These are phyloP conservation scores for Bombus waltoni DNA, from an alignment of 1,140 invertebrate genomes.

Conservation along the genomic window DNA sequence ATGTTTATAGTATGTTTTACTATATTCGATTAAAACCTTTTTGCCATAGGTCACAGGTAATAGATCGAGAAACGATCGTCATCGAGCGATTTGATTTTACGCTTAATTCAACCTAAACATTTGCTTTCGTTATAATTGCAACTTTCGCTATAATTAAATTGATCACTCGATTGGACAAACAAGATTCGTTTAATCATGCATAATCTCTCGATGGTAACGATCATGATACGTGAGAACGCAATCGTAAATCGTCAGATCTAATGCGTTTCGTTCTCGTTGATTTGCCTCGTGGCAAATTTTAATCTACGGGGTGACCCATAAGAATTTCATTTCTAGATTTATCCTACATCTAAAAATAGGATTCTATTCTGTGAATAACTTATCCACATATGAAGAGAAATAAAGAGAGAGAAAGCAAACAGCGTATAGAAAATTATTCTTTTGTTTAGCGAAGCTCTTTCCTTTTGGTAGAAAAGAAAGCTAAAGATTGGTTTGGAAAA, in stretches of 20 bases:
- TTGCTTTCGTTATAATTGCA: not conserved
- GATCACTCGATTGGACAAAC: not conserved
- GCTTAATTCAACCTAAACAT: not conserved
- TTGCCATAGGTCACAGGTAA: too few species aligned
- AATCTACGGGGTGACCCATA: not conserved
- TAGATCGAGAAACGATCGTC: too few species aligned
- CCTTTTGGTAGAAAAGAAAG: too few species aligned
- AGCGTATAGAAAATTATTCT: too few species aligned
- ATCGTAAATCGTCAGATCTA: not conserved
- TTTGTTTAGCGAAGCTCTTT: too few species aligned
- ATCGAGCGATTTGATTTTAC: too few species aligned
- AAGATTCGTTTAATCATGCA: conserved; percentile 25
- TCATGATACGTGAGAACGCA: not conserved
- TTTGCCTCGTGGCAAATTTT: not conserved
- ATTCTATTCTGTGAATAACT: too few species aligned
- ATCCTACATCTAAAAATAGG: not conserved
- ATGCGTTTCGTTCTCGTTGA: not conserved
- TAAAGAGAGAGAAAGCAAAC: too few species aligned
- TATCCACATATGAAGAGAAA: too few species aligned
- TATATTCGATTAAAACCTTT: too few species aligned
- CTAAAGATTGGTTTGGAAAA: too few species aligned
- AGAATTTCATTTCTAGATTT: not conserved
- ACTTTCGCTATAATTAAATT: not conserved
- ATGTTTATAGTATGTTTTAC: too few species aligned
- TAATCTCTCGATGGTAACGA: not conserved